These are phyloP conservation scores for Asobara japonica DNA, from an alignment of 1,140 invertebrate species.

Conservation along the genomic window DNA sequence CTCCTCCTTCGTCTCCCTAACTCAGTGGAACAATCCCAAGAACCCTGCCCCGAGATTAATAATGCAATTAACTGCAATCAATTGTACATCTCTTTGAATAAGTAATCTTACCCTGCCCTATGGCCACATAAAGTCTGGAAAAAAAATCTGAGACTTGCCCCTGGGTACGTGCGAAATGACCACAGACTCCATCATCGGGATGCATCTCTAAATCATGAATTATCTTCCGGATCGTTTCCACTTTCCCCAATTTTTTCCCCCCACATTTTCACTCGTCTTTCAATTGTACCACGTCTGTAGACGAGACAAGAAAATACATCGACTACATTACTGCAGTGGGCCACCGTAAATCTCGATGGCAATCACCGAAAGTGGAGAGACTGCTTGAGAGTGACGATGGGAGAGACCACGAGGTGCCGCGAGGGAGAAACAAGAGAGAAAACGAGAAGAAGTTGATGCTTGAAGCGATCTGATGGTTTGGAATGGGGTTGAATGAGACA, in stretches of 20 bases:
- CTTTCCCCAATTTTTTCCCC: neutral
- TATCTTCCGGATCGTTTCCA: neutral
- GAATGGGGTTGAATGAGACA: slow-evolving; percentile 9
- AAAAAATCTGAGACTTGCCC: neutral
- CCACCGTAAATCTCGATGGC: slow-evolving; percentile 54
- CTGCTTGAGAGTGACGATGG: slow-evolving; percentile 22
- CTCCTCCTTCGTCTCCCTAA: no score
- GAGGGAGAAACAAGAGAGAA: neutral
- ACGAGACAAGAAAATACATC: slow-evolving; percentile 22
- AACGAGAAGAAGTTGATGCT: slow-evolving; percentile 12
- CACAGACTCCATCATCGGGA: neutral
- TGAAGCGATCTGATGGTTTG: neutral
- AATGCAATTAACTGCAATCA: neutral
- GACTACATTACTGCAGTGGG: slow-evolving; percentile 30
- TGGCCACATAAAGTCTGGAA: neutral
- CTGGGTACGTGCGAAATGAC: neutral
- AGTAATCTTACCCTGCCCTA: neutral
- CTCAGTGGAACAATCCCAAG: neutral
- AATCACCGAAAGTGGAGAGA: slow-evolving; percentile 54
- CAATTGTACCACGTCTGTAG: neutral
- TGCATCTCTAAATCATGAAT: neutral
- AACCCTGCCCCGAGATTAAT: neutral
- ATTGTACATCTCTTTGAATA: neutral
- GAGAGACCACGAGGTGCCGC: neutral
- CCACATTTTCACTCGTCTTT: slow-evolving; percentile 24